phyloP scores from a whole-genome alignment of 2,888 invertebrate species.

The Ectobius pallidus region DNA sequence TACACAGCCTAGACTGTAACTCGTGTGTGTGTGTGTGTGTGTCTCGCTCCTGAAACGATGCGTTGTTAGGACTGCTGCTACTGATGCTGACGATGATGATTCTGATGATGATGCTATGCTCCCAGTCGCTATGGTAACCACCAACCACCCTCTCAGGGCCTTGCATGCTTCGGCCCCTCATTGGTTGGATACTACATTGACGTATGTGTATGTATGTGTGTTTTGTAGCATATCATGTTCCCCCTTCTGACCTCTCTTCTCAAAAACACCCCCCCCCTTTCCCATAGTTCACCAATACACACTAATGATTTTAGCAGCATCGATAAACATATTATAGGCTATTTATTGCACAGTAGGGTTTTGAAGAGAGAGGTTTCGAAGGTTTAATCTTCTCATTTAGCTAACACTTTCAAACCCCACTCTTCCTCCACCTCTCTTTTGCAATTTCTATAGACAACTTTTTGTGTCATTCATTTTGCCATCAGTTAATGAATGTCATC shows the following conservation, averaged over 20 bases:
- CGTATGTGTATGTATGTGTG: conserved; percentile 18
- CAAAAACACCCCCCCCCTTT: neutral
- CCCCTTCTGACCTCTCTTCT: conserved; percentile 19
- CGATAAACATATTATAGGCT: conserved; percentile 30
- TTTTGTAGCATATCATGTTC: conserved; percentile 20
- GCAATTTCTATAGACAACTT: conserved; percentile 13
- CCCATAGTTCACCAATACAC: conserved; percentile 14
- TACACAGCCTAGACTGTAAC: conserved; percentile 3
- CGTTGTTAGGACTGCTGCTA: conserved; percentile 8
- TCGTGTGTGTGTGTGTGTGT: conserved; percentile 10
- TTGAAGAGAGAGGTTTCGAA: conserved; percentile 6
- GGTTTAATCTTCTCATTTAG: conserved; percentile 27
- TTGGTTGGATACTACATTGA: conserved; percentile 9
- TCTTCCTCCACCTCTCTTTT: neutral
- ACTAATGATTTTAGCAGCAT: conserved; percentile 31
- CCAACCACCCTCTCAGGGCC: neutral
- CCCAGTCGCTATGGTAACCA: conserved; percentile 13
- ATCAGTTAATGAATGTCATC: conserved; percentile 20
- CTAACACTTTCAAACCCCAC: neutral
- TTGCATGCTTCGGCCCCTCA: conserved; percentile 10
- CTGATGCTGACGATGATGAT: neutral
- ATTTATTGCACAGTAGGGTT: conserved; percentile 25
- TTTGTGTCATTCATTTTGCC: conserved; percentile 23
- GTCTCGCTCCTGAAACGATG: conserved; percentile 4
- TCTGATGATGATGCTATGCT: conserved; percentile 11